A percentile compares a stretch with the other conserved stretches of the same genome.
Conservation (phyloP, 1,140 invertebrate species). For the Microplitis demolitor region DNA sequence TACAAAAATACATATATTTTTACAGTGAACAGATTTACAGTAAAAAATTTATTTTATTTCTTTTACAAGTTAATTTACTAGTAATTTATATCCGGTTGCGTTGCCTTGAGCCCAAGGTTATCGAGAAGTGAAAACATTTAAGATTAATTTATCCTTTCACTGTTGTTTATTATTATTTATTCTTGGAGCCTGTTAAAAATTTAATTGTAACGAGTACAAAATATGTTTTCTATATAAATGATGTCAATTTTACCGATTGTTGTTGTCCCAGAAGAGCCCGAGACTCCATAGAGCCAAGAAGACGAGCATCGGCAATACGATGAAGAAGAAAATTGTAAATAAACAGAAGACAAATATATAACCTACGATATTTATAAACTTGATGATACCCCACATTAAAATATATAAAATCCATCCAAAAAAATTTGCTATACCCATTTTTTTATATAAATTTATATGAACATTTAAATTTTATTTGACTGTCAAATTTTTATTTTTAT, state of each 20-base stretch:
- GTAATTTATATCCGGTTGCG: not conserved
- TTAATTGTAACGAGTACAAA: not conserved
- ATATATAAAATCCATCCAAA: slow-evolving; percentile 28
- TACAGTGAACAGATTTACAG: not conserved
- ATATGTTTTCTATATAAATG: not conserved
- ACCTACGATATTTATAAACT: slow-evolving; percentile 21
- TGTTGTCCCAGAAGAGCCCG: not conserved
- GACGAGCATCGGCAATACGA: slow-evolving; percentile 15
- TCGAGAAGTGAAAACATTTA: not conserved
- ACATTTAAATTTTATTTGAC: not conserved
- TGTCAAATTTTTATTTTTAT: slow-evolving; percentile 9
- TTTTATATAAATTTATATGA: slow-evolving; percentile 8
- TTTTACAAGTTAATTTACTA: not conserved
- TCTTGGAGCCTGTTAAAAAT: slow-evolving; percentile 2
- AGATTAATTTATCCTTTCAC: not conserved
- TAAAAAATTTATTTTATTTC: not conserved
- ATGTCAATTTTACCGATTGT: not conserved
- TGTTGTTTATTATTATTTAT: not conserved
- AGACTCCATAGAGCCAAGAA: slow-evolving; percentile 7
- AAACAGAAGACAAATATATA: slow-evolving; percentile 28
- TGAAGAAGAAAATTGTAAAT: slow-evolving; percentile 19
- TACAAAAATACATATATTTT: slow-evolving; percentile 47
- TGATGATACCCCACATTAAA: slow-evolving; percentile 8
- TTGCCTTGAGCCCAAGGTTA: not conserved
- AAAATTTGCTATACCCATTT: slow-evolving; percentile 34